Percentiles rank a stretch among this genome's conserved stretches.
Evolutionary conservation across 1,140 invertebrate species (phyloP).

Genomic region (Sipha flava): DNA sequence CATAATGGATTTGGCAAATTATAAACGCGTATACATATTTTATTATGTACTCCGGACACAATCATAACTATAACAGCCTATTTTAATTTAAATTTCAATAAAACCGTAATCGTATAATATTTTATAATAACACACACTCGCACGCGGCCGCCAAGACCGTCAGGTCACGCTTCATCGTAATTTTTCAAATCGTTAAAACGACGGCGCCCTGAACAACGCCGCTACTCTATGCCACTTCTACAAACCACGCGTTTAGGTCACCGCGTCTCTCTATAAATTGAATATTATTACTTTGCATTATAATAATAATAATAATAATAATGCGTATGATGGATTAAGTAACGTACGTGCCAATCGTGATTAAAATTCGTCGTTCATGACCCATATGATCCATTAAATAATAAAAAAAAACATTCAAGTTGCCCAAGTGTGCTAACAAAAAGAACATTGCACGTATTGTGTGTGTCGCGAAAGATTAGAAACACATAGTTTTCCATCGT

Average conservation of each 20-base stretch:
- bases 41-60: not conserved
- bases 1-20: not conserved
- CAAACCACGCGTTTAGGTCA: constrained; percentile 23
- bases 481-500: not conserved
- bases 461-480: not conserved
- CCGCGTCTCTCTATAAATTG: not conserved
- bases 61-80: not conserved
- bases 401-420: not conserved
- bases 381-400: constrained; percentile 31
- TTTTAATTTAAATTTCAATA: not conserved
- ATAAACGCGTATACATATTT: not conserved
- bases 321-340: constrained; percentile 7
- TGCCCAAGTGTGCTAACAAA: not conserved
- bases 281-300: not conserved
- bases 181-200: constrained; percentile 12
- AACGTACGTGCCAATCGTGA: constrained; percentile 22
- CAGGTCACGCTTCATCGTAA: constrained; percentile 15
- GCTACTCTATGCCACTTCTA: not conserved
- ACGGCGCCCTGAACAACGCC: not conserved
- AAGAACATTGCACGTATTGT: not conserved
- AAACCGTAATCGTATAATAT: not conserved
- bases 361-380: constrained; percentile 30
- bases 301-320: not conserved
- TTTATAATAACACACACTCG: not conserved
- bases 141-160: not conserved